A percentile compares a stretch with the other conserved stretches of the same genome.
Evolutionary conservation across 2,797 vertebrate genomes (phyloP).

Genomic region (Staurois parvus): DNA sequence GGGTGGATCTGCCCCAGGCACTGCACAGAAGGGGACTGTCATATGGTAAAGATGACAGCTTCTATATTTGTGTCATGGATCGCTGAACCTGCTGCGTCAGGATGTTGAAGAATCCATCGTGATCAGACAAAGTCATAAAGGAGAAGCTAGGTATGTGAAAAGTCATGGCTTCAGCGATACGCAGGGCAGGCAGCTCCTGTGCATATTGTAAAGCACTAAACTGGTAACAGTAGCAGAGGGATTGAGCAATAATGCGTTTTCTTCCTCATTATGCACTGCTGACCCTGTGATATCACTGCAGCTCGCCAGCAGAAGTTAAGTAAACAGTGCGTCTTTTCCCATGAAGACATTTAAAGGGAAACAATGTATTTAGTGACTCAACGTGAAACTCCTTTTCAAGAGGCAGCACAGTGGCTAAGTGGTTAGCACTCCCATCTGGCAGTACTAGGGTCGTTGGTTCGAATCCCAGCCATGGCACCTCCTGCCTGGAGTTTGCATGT

Average conservation of each 20-base stretch:
- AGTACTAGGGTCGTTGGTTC: too few relatives aligned
- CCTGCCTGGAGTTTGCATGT: too few relatives aligned
- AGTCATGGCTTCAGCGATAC: background rate
- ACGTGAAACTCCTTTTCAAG: too few relatives aligned
- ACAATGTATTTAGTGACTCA: too few relatives aligned
- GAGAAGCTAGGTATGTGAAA: background rate
- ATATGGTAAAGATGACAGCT: too few relatives aligned
- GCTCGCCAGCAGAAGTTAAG: background rate
- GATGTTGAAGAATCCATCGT: background rate
- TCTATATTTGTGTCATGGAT: too few relatives aligned
- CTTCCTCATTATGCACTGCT: slow-evolving; percentile 25
- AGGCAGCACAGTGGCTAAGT: too few relatives aligned
- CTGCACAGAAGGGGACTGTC: too few relatives aligned
- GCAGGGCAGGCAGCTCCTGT: background rate
- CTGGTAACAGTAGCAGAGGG: background rate
- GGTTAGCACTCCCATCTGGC: too few relatives aligned
- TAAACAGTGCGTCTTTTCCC: background rate
- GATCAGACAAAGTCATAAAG: background rate
- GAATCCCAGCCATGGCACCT: too few relatives aligned
- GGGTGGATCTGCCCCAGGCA: too few relatives aligned
- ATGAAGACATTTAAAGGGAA: too few relatives aligned
- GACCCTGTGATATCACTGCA: background rate
- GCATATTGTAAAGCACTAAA: background rate
- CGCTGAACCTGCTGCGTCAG: background rate
- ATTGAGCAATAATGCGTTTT: slow-evolving; percentile 11